These are phyloP conservation scores for Copidosoma floridanum DNA, from an alignment of 1,140 invertebrate genomes.

Conservation along the genomic window DNA sequence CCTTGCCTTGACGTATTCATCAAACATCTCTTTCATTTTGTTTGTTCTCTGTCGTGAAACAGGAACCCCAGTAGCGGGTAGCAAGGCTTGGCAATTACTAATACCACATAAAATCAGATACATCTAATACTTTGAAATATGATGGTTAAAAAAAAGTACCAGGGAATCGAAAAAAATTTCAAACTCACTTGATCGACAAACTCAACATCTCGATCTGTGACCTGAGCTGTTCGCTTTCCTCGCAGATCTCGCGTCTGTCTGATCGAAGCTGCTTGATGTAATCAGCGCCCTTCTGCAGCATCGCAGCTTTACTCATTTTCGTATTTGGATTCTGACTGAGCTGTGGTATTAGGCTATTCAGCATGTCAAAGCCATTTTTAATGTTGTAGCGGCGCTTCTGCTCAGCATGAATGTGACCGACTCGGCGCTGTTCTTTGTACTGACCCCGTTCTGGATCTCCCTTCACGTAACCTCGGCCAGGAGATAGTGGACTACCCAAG, in stretches of 20 bases:
- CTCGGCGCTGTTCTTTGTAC: slow-evolving; percentile 68
- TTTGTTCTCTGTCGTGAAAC: slow-evolving; percentile 85
- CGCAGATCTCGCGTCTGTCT: slow-evolving; percentile 82
- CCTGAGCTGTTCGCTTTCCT: slow-evolving; percentile 83
- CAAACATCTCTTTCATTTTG: slow-evolving; percentile 93
- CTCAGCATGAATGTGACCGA: slow-evolving; percentile 94
- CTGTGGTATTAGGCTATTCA: slow-evolving; percentile 91
- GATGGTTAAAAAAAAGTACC: no score
- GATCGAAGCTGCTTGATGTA: slow-evolving; percentile 87
- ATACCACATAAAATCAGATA: no score
- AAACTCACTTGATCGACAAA: slow-evolving; percentile 77
- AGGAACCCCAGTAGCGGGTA: slow-evolving; percentile 93
- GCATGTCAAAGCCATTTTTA: slow-evolving; percentile 94
- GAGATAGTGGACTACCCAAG: slow-evolving; percentile 50
- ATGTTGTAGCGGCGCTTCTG: slow-evolving; percentile 97
- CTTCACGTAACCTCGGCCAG: slow-evolving; percentile 44
- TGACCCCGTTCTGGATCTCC: slow-evolving; percentile 49
- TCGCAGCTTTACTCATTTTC: slow-evolving; percentile 93
- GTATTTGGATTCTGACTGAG: slow-evolving; percentile 86
- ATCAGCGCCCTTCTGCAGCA: slow-evolving; percentile 95
- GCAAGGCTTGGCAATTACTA: slow-evolving; percentile 88
- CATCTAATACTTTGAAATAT: no score
- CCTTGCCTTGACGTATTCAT: slow-evolving; percentile 82
- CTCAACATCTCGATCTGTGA: slow-evolving; percentile 89
- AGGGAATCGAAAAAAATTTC: background rate